A percentile compares a stretch with the other conserved stretches of the same genome.
These are phyloP conservation scores for Myripristis jacobus DNA, from an alignment of 2,797 vertebrate species.

Conservation along the genomic window DNA sequence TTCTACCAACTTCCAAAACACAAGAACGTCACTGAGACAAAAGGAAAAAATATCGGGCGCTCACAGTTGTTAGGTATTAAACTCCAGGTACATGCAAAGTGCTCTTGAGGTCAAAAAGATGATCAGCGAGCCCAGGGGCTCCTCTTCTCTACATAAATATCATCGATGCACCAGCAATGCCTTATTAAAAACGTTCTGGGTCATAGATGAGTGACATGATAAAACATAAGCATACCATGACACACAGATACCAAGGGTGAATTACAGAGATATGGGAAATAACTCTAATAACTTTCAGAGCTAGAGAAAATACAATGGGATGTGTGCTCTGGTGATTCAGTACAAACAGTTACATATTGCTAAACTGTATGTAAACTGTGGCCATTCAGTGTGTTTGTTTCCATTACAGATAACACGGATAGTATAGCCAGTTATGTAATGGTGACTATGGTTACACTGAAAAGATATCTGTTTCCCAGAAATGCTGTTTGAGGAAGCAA, in stretches of 20 bases:
- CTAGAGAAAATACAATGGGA: neutral
- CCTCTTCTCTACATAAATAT: no score
- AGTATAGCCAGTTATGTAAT: slow-evolving; percentile 12
- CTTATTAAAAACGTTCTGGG: slow-evolving; percentile 3
- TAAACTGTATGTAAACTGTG: slow-evolving; percentile 1
- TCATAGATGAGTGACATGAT: slow-evolving; percentile 1
- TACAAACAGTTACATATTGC: neutral
- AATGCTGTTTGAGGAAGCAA: neutral
- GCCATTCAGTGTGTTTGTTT: slow-evolving; percentile 11
- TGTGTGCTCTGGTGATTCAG: neutral
- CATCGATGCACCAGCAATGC: slow-evolving; percentile 28
- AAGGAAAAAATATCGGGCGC: no score
- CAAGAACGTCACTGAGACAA: no score
- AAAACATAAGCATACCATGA: neutral
- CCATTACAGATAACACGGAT: slow-evolving; percentile 21
- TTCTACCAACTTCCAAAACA: slow-evolving; percentile 49
- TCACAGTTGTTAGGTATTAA: no score
- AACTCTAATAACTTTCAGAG: neutral
- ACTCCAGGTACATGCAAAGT: no score
- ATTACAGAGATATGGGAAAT: slow-evolving; percentile 3
- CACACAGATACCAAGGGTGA: neutral
- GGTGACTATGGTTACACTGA: neutral
- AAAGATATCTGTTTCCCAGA: neutral
- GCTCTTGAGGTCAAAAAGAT: no score
- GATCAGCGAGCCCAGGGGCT: no score